Evolutionary conservation across 2,888 invertebrate species (phyloP), one percentile per base, ranked within the genome.

Genomic region (Andrena marginata): DNA sequence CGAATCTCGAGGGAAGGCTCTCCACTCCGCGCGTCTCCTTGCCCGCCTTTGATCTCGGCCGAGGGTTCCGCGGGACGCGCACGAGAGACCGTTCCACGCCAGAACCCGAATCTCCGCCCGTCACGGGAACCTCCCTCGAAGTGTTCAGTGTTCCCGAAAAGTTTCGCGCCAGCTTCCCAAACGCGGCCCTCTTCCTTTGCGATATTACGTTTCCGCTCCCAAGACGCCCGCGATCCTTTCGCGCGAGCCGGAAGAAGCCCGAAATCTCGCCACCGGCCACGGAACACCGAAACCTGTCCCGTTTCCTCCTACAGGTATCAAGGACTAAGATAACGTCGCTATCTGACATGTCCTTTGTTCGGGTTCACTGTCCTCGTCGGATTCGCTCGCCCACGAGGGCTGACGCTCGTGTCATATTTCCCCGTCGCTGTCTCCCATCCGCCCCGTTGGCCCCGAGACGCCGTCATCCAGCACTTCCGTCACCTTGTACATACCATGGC

Each of bases 381-480:
- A 89, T 73, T 93, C 92, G 73, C 93, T 93, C 23, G 90, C 92
- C 92, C 92, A 93, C 20, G 92, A 93, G 89, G 92, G 89, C 90
- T 88, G 92, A 73, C 89, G 91, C 75, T 93, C 92, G 56, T 92
- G 92, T 93, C 92, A 93, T 83, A 93, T 93, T 67, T 92, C 93
- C 69, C 89, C 90, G 64, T 92, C 91, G 79, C 91, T 91, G 56
- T 92, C 92, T 3, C 80, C 89, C 59, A 89, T 69, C 42, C 89
- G 87, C 35, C 90, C 90, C 33, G 90, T 85, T 75, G 91, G 85
- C 56, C 92, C 93, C n/a, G 91, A 88, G 42, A 91, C 77, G 13
- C 76, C 72, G 29, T 93, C 93, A 70, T 92, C 92, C 81, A 93
- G 67, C 23, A 93, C 92, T 74, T 92, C 92, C 26, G 92, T 91